These are phyloP conservation scores for Andrena cerasifolii DNA, from an alignment of 1,140 invertebrate genomes.

Conservation along the genomic window DNA sequence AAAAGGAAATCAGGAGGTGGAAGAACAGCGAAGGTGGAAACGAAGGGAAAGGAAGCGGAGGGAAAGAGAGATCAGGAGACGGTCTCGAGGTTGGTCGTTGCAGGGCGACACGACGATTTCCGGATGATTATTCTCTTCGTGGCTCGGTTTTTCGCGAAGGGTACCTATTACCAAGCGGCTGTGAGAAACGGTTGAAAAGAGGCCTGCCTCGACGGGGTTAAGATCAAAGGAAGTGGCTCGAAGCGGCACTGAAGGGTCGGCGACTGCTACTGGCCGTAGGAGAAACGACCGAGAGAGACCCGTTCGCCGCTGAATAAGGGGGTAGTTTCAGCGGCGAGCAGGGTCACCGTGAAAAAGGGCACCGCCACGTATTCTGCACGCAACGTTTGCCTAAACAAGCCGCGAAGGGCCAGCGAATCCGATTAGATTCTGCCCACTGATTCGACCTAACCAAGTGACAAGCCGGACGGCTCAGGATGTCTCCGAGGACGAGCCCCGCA, in stretches of 20 bases:
- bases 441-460: constrained; percentile 49
- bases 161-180: constrained; percentile 65
- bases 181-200: constrained; percentile 68
- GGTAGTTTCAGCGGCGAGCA: constrained; percentile 22
- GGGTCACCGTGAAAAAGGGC: constrained; percentile 36
- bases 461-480: constrained; percentile 29
- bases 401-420: constrained; percentile 25
- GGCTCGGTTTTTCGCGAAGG: constrained; percentile 66
- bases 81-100: constrained; percentile 60
- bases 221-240: constrained; percentile 71
- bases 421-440: constrained; percentile 54
- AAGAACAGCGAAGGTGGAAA: not conserved
- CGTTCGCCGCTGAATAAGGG: constrained; percentile 53
- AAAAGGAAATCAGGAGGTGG: constrained; percentile 17
- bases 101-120: constrained; percentile 63
- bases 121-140: constrained; percentile 68
- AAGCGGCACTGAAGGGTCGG: constrained; percentile 43
- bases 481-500: constrained; percentile 20
- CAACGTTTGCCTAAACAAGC: constrained; percentile 44
- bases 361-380: constrained; percentile 32
- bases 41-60: not conserved
- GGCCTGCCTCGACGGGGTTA: constrained; percentile 65
- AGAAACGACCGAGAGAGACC: constrained; percentile 33
- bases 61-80: constrained; percentile 21
- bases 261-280: constrained; percentile 43